Conservation (phyloP, 2,888 invertebrate genomes). For the Lasius platythorax region DNA sequence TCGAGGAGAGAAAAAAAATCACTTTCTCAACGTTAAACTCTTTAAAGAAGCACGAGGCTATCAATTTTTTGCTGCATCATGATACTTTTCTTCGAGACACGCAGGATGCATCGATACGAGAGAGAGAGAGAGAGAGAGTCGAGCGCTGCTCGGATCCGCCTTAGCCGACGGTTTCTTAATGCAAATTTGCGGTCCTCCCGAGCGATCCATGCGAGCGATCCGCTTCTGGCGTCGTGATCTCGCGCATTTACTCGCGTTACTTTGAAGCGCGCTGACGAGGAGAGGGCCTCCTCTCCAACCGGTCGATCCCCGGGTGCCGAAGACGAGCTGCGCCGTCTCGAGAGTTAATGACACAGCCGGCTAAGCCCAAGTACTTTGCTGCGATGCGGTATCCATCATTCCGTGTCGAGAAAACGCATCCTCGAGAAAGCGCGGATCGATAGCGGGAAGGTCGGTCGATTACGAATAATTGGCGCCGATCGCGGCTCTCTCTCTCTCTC, state of each 20-base stretch:
- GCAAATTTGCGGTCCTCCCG: slow-evolving; percentile 30
- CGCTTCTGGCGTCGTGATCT: slow-evolving; percentile 15
- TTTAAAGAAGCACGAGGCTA: not conserved
- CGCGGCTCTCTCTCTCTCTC: not conserved
- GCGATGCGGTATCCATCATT: slow-evolving; percentile 35
- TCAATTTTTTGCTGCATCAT: not conserved
- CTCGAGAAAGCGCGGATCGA: slow-evolving; percentile 50
- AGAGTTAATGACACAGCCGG: slow-evolving; percentile 77
- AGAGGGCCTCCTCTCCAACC: slow-evolving; percentile 44
- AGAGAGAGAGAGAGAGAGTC: not conserved
- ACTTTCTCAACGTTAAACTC: slow-evolving; percentile 6
- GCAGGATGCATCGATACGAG: not conserved
- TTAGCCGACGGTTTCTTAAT: slow-evolving; percentile 15
- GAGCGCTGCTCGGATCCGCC: not conserved
- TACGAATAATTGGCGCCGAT: slow-evolving; percentile 40
- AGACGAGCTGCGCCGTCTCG: slow-evolving; percentile 74
- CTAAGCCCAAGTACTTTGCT: slow-evolving; percentile 39
- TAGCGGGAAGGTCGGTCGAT: slow-evolving; percentile 34
- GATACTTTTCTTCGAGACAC: not conserved
- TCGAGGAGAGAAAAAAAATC: not conserved
- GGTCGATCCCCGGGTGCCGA: slow-evolving; percentile 59
- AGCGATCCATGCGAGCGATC: slow-evolving; percentile 3
- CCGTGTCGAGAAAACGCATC: slow-evolving; percentile 44
- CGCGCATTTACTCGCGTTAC: slow-evolving; percentile 31
- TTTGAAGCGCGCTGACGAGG: slow-evolving; percentile 50